Evolutionary conservation across 2,888 invertebrate species (phyloP), one percentile per base, ranked within the genome.

Genomic region (Tupiocoris notatus): DNA sequence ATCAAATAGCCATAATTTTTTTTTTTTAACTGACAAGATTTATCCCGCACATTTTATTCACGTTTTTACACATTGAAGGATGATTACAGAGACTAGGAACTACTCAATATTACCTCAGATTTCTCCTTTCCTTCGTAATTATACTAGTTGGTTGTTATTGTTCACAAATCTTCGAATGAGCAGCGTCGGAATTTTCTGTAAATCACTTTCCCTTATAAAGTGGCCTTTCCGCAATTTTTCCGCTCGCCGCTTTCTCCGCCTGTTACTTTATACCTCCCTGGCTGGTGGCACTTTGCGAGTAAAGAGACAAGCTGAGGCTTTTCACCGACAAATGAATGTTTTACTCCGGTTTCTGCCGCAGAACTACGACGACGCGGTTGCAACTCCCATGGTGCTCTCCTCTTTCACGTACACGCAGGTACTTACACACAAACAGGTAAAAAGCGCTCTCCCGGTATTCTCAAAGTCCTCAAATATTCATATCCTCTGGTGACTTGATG

Each of bases 301-400:
- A 39, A 39, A 12, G 39, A 39, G 7, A 39, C 39, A 12, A 39
- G 39, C 6, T 39, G 39, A 39, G 39, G 39, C 59, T 59, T 70
- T 24, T 70, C 61, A 23, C 70, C 70, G 70, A 59, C 70, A 70
- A 70, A 70, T 70, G 70, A 70, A 73, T 73, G 73, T 73, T 62
- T 73, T 73, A 73, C 73, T 73, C 63, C 24, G 73, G 62, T 70
- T 70, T 58, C 68, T 58, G 61, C 59, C 59, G 12, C 39, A 59
- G 70, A 24, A 70, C 70, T 59, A 23, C 24, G 24, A n/a, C 70
- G 17, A 20, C 59, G 18, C 20, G 22, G 22, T 56, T 61, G 24
- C 70, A 25, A 24, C 70, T 23, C 25, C 22, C 70, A 56, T 12
- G n/a, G 57, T 67, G 20, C 22, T 39, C 67, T 24, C 25, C 25